These are phyloP conservation scores for Corythornis cristatus DNA, from an alignment of 2,113 vertebrate species.

Conservation along the genomic window DNA sequence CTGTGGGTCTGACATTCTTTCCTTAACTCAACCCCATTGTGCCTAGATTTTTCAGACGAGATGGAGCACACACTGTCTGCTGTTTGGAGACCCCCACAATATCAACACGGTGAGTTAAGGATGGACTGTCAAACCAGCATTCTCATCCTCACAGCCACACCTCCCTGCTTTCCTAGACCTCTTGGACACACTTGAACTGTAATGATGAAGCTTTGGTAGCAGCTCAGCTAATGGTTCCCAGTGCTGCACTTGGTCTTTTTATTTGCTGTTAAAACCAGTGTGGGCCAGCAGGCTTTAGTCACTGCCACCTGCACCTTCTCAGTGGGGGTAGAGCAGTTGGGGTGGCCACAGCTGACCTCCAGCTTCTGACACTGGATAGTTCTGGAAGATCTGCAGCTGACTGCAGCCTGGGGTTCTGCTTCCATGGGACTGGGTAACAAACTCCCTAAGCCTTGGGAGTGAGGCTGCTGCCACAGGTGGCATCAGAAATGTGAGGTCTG, in stretches of 20 bases:
- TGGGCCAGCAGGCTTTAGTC: background rate
- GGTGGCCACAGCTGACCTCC: background rate
- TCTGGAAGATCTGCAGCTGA: background rate
- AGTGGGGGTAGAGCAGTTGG: background rate
- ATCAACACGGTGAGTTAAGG: constrained; percentile 73
- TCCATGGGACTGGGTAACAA: background rate
- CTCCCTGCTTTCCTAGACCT: background rate
- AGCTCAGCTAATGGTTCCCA: background rate
- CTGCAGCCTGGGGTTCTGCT: background rate
- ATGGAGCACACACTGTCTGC: constrained; percentile 75
- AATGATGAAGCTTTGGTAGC: background rate
- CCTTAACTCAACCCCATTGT: constrained; percentile 48
- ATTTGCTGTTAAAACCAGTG: background rate
- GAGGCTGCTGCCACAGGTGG: background rate
- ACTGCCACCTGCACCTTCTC: background rate
- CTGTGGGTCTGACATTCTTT: constrained; percentile 27
- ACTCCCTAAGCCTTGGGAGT: background rate
- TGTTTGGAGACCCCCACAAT: constrained; percentile 73
- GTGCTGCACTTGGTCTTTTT: background rate
- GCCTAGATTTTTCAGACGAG: constrained; percentile 70
- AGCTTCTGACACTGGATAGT: background rate
- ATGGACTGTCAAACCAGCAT: constrained; percentile 40
- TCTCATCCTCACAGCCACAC: background rate
- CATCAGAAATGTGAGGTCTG: background rate
- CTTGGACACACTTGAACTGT: background rate